Evolutionary conservation across 2,888 invertebrate genomes (phyloP), one percentile per base, ranked within the genome.

Genomic region (Noctua comes): DNA sequence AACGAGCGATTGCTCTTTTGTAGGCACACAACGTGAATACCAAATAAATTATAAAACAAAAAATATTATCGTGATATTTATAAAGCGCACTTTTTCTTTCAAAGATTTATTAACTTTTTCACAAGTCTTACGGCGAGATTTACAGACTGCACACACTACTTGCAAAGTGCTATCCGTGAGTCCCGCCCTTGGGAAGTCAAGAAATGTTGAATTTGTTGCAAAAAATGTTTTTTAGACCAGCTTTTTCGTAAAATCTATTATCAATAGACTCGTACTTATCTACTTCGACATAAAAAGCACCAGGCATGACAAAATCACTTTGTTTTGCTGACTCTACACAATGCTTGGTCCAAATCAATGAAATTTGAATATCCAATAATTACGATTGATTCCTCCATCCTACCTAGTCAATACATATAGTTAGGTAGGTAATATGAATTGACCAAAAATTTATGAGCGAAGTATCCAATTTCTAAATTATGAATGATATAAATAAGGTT

Each of bases 361-460:
- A 31, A 18, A 43, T 65, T 36, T 73, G 18, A 16, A 59, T 57
- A 13, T 5, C 27, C 57, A 57, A 57, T 59, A 59, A 59, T 16
- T 62, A 31, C 8, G 2, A 1, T 59, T 62, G 31, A 62, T 18
- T 16, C 31, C 31, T 18, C 16, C 1, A 62, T 62, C 27, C 27
- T 16, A 27, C 57, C 18, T 16, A 54, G 40, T 7, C 7, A 40
- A 40, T 40, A 40, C 40, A 40, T 40, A 40, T 40, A 40, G 40
- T 40, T 43, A 43, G 10, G 43, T 8, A 43, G 27, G 27, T 59
- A 59, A n/a, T 80, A 73, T 36, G 21, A 80, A 84, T 84, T 84
- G 83, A 80, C 70, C 66, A 80, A 80, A 70, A 21, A 73, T 74
- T n/a, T 65, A 36, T 73, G 84, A 76, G 80, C 70, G 76, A 73